Conservation (phyloP, 2,888 invertebrate genomes). For the Eueremaeus valkanovi region DNA sequence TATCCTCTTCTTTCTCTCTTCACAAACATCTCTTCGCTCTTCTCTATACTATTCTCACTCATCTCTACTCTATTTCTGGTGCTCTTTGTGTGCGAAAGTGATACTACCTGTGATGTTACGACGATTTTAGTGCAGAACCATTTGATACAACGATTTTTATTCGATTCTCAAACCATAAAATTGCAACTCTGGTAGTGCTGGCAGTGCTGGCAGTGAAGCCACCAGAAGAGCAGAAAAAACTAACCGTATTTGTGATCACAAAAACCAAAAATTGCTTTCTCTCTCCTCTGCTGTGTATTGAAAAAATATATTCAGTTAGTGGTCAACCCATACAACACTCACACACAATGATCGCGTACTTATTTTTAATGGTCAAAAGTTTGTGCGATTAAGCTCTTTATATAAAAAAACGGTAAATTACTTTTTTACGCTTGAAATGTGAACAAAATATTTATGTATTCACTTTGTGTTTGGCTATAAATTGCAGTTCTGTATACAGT, state of each 20-base stretch:
- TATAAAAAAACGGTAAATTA: conserved; percentile 19
- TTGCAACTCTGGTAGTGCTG: background rate
- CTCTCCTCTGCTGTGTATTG: background rate
- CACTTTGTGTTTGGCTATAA: background rate
- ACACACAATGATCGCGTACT: conserved; percentile 12
- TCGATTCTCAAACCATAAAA: conserved; percentile 5
- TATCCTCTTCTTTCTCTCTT: no score
- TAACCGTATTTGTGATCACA: conserved; percentile 3
- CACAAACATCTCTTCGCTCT: no score
- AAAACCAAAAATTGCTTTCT: conserved; percentile 20
- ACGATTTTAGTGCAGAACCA: conserved; percentile 15
- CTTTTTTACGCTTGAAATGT: conserved; percentile 21
- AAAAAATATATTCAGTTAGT: conserved; percentile 13
- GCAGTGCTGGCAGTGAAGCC: no score
- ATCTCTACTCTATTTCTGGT: background rate
- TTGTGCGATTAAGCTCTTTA: conserved; percentile 15
- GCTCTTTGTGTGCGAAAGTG: background rate
- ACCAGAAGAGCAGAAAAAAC: background rate
- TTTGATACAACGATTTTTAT: conserved; percentile 15
- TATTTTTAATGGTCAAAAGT: conserved; percentile 24
- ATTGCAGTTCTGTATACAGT: background rate
- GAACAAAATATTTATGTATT: conserved; percentile 19
- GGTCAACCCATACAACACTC: background rate
- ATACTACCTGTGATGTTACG: background rate
- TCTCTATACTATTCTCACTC: no score